Evolutionary conservation across 2,888 invertebrate genomes (phyloP), one percentile per base, ranked within the genome.

Genomic region (Ormyrus thymus): DNA sequence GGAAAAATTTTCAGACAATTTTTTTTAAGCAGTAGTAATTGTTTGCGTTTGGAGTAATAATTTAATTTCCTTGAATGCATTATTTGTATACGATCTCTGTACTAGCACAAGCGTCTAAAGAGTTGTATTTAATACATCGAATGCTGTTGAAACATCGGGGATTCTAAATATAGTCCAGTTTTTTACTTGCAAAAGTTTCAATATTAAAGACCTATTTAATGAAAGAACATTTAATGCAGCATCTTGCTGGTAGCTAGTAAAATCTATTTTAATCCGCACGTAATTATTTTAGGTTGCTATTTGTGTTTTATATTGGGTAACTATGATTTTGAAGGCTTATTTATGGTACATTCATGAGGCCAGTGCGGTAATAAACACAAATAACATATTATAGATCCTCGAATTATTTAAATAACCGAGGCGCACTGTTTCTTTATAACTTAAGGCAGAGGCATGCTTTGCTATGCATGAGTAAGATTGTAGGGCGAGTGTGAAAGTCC

Each of bases 281-380:
- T 78, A 74, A 78, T 78, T 78, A 78, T 74, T 74, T 73, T 51
- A 43, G 45, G 58, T 13, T 29, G 48, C 71, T 78, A 62, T 65
- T 73, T 74, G 58, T 53, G 46, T 13, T 62, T 62, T 62, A 69
- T 69, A 78, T 78, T 73, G 73, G 62, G 73, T 56, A 78, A 78
- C 68, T 53, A 13, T 13, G 10, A 29, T 66, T 62, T 71, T 55
- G 43, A 68, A 58, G 43, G 11, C 64, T 9, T 68, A 58, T 62
- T 69, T 43, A 50, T 50, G 58, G 43, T 61, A 61, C 61, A 13
- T 7, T 56, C 53, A 43, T 58, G 15, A 64, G 69, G 51, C 43
- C 51, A 45, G 11, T 51, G 3, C 10, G n/a, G 58, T 45, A 48
- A 69, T 15, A 51, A 58, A 53, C 62, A 46, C 6, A 50, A 51